Conservation (phyloP, 92 coral and sea anemone species). For the Palythoa heliodiscus region DNA sequence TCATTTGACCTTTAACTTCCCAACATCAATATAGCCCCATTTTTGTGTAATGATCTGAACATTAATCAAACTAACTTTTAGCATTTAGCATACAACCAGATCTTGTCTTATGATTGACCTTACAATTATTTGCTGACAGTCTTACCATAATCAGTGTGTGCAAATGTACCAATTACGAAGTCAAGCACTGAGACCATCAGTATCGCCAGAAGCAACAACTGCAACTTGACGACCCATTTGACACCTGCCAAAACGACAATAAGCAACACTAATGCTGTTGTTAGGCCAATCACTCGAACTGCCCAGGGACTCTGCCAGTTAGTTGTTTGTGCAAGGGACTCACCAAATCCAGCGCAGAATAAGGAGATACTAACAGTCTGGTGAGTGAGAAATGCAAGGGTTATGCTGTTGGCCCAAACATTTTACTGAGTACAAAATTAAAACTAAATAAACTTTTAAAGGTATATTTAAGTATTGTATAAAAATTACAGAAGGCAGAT, state of each 20-base stretch:
- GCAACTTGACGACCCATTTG: conserved; percentile 98
- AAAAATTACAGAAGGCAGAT: no score
- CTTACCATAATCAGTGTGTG: conserved; percentile 95
- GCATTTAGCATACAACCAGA: no score
- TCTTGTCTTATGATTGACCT: no score
- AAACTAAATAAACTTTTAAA: no score
- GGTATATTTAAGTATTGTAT: no score
- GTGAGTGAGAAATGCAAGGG: background rate
- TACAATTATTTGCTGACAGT: background rate
- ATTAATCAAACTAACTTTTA: no score
- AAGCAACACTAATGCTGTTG: conserved; percentile 78
- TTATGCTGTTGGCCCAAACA: background rate
- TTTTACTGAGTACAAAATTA: background rate
- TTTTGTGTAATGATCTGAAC: no score
- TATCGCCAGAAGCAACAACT: conserved; percentile 88
- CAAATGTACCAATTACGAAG: conserved; percentile 96
- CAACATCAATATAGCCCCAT: no score
- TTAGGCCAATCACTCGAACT: conserved; percentile 88
- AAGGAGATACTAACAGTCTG: conserved; percentile 96
- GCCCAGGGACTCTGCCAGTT: conserved; percentile 99
- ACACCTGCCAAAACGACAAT: conserved; percentile 99
- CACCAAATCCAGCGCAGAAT: conserved; percentile 98
- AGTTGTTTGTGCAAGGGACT: conserved; percentile 93
- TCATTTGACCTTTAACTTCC: no score
- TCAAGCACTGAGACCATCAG: conserved; percentile 92